Base-by-base conservation (phyloP, 1,140 invertebrate genomes). In the Macrobrachium rosenbergii region DNA sequence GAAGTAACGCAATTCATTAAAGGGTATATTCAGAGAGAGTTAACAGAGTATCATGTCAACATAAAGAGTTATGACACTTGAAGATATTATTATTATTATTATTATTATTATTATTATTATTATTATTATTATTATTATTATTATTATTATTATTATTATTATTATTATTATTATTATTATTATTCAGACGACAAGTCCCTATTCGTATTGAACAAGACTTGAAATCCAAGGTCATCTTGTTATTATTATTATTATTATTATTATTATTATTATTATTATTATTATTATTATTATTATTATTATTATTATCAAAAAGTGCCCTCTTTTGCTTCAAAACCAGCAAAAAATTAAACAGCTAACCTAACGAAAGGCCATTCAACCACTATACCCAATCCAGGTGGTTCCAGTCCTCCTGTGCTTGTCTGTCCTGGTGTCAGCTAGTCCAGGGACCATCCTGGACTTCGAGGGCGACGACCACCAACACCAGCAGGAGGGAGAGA, bases 391-490 rank as follows among this genome's bases (percentile, higher is more conserved):
- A 21, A 21, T 1, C 8, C 23, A 67, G 64, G 23, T 28, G 11
- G 5, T 17, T 8, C 8, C 23, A 8, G 11, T 67, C 19, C 17
- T 67, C 5, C 19, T 67, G 64, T n/a, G 2, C 5, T 2, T 67
- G 11, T 8, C 11, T 21, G 64, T 67, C 64, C 17, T 67, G 64
- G 64, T 67, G 64, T 21, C 64, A 67, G 64, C 64, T 6, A n/a
- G 17, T n/a, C 64, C 64, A 8, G 64, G 52, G 6, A 52, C 7
- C 64, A 28, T 67, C 64, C 11, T 67, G 64, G 64, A 67, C 64
- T 67, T 67, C 64, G 64, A 67, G 64, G 64, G 64, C 2, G 64
- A 67, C 19, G 64, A 67, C 8, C 64, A 67, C 17, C 64, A 67
- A 67, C 64, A 67, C 64, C 64, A 67, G 64, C 64, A 7, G 17